These are phyloP conservation scores for Pelobates cultripes DNA, from an alignment of 2,797 vertebrate genomes.

Conservation along the genomic window DNA sequence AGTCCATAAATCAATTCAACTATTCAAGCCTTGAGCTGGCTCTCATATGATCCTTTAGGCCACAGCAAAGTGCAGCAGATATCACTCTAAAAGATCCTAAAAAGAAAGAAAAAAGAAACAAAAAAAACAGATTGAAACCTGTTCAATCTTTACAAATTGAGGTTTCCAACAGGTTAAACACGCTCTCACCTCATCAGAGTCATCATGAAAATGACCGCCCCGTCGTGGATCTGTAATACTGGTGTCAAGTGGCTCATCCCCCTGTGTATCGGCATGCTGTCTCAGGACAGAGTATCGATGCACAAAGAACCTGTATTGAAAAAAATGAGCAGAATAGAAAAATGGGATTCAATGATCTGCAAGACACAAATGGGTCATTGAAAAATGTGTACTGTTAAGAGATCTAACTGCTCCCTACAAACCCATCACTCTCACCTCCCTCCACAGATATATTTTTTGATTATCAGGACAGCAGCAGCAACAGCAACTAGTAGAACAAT, in stretches of 20 bases:
- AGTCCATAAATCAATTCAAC: neutral
- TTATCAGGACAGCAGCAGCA: slow-evolving; percentile 76
- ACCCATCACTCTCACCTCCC: slow-evolving; percentile 79
- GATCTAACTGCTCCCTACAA: no score
- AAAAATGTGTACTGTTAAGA: no score
- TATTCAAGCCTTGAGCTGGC: neutral
- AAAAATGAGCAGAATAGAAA: neutral
- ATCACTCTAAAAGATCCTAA: slow-evolving; percentile 50
- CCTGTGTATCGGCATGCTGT: slow-evolving; percentile 82
- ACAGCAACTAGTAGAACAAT: slow-evolving; percentile 76
- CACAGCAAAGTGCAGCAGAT: neutral
- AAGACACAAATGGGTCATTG: no score
- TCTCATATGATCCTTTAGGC: no score
- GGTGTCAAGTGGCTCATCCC: slow-evolving; percentile 77
- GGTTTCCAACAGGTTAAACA: neutral
- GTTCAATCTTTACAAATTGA: no score
- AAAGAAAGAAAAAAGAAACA: neutral
- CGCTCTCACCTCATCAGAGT: slow-evolving; percentile 88
- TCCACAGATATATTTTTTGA: slow-evolving; percentile 94
- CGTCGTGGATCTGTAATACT: slow-evolving; percentile 75
- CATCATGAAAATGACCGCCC: slow-evolving; percentile 82
- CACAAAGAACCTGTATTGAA: slow-evolving; percentile 83
- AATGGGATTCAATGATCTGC: no score
- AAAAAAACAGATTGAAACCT: neutral
- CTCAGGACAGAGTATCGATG: slow-evolving; percentile 90